Base-by-base conservation (phyloP, 2,888 invertebrate genomes). In the Phasia obesa region DNA sequence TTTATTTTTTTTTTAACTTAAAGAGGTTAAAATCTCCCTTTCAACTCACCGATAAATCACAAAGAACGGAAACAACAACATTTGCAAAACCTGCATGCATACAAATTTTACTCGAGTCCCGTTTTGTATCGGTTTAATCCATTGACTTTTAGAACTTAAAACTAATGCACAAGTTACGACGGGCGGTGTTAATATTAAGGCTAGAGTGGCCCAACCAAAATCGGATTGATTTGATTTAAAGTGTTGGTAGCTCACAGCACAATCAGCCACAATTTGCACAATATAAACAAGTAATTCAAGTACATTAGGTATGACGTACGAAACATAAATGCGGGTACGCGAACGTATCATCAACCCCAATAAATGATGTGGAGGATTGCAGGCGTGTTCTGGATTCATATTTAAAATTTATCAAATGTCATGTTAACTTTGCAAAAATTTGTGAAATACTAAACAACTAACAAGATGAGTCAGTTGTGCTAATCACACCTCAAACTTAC, bases 181-280 rank as follows among this genome's bases (percentile, higher is more conserved):
- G 0, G 94, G 93, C 1, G 95, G 95, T 44, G 93, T 87, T 60
- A 92, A 91, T 85, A 93, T 90, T 44, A 93, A 87, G 53, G 91
- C 87, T 19, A 93, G 67, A 0, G 93, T 93, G 11, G 92, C 87
- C 42, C 90, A 89, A 2, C 91, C 93, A 88, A 92, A 93, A 76
- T 91, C 89, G 17, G 93, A 91, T 88, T 95, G 93, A 4, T 92
- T 92, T 86, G 93, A 93, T 19, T 91, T 91, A 84, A 93, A 93
- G 87, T 95, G 94, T 88, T 94, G 93, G 82, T 93, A 92, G 64
- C 94, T 93, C 2, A 96, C 92, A 0, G 94, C 94, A 35, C 94
- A 88, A 88, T 96, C 96, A 51, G 93, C 93, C 19, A 94, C 93
- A 47, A 95, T 94, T 67, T 96, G 92, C 4, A 94, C 91, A 42